These are phyloP conservation scores for Catharus bicknelli DNA, from an alignment of 2,113 vertebrate species.

Conservation along the genomic window DNA sequence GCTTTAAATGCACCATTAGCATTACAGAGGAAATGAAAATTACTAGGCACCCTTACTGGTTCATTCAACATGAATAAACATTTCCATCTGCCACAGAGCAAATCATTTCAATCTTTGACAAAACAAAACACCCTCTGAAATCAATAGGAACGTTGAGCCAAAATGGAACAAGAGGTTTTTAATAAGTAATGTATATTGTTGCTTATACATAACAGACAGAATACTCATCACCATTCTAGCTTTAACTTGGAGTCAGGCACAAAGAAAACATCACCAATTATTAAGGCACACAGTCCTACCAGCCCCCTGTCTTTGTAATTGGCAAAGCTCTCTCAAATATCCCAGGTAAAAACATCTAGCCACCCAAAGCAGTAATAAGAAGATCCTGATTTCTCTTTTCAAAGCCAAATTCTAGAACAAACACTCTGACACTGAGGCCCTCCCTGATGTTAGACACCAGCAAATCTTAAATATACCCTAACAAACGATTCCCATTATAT, in stretches of 20 bases:
- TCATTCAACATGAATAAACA: slow-evolving; percentile 34
- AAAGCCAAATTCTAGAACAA: neutral
- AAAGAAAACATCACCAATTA: neutral
- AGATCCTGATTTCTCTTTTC: neutral
- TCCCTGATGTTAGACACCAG: neutral
- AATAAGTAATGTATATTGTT: neutral
- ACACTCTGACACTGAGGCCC: neutral
- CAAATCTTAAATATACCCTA: neutral
- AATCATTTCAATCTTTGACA: neutral
- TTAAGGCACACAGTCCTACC: neutral
- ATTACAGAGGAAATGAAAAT: slow-evolving; percentile 14
- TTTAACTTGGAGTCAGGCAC: neutral
- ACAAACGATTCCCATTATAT: neutral
- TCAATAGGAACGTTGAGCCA: neutral
- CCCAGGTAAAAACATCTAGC: neutral
- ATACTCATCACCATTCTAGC: neutral
- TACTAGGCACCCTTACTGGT: neutral
- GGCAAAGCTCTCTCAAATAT: neutral
- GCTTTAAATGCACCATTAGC: neutral
- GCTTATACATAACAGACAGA: neutral
- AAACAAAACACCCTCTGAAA: slow-evolving; percentile 22
- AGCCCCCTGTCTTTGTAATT: neutral
- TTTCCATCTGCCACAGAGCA: slow-evolving; percentile 19
- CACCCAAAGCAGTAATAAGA: neutral
- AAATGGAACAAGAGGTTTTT: neutral